Evolutionary conservation across 2,888 invertebrate genomes (phyloP), one percentile per base, ranked within the genome.

Genomic region (Acanthococcus lagerstroemiae): DNA sequence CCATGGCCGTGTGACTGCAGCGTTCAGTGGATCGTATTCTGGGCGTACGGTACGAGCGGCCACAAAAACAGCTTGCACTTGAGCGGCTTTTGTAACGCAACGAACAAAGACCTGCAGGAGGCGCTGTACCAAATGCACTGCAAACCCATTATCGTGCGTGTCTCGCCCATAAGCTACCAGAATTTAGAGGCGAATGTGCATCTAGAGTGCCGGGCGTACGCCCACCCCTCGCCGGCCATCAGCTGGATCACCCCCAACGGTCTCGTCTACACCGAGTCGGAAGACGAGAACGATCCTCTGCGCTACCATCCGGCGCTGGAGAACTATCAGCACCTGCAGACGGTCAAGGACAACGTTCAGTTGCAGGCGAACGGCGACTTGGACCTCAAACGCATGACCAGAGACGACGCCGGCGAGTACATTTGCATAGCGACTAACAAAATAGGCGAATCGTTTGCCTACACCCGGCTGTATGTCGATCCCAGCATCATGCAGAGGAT

Each of bases 1-100:
- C 85, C 85, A 26, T 90, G 89, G 86, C 83, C 84, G 19, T 93
- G 93, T 78, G 90, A 91, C 76, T 93, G 93, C 73, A 83, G 87
- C 56, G 87, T 90, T 82, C 83, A 82, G 70, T 90, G 90, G 90
- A 83, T 90, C 70, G 76, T 79, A 1, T 74, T 79, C 15, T 86
- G 84, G 85, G 46, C 46, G 6, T n/a, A 21, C 15, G 46, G 60
- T n/a, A 26, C 46, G 12, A 48, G 26, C 22, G 45, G 26, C 12
- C n/a, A 25, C n/a, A 44, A 21, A 17, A 26, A 46, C 60, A 60
- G 45, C 17, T 22, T 60, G 7, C 48, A 48, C n/a, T 19, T 60
- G 21, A 17, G 48, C 17, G 45, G 26, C 4, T 48, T 25, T 4
- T 60, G 60, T n/a, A 60, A 60, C 26, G 45, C 48, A 2, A 60